These are phyloP conservation scores for Piprites chloris DNA, from an alignment of 2,113 vertebrate genomes.

Conservation along the genomic window DNA sequence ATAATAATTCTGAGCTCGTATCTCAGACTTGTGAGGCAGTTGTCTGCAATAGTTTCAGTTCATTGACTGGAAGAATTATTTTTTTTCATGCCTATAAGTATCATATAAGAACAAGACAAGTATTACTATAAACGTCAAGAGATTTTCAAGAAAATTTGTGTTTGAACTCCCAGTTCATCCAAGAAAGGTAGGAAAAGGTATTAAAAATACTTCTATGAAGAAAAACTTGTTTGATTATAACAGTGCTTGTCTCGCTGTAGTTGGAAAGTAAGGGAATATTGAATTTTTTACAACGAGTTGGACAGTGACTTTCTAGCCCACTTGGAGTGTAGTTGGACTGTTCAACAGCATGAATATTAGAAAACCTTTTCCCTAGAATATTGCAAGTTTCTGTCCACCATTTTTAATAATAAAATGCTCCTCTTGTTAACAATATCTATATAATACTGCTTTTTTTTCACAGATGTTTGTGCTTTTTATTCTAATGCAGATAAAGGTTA, in stretches of 20 bases:
- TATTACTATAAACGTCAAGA: neutral
- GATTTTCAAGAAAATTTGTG: neutral
- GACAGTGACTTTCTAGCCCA: neutral
- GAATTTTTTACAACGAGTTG: neutral
- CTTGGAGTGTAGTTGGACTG: neutral
- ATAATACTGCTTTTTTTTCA: neutral
- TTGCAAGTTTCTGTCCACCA: neutral
- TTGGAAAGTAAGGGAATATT: neutral
- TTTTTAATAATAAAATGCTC: neutral
- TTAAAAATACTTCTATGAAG: neutral
- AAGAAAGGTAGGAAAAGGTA: neutral
- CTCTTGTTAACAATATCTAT: neutral
- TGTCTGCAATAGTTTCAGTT: neutral
- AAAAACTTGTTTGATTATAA: no score
- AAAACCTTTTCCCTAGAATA: neutral
- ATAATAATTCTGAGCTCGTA: neutral
- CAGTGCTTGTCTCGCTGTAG: no score
- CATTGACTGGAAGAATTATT: neutral
- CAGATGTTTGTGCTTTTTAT: neutral
- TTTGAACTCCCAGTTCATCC: neutral
- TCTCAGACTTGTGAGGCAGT: neutral
- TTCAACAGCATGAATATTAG: neutral
- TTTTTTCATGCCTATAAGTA: neutral
- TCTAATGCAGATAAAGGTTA: neutral
- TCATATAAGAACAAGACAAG: neutral